Conservation (phyloP, 2,797 vertebrate species). For the Pachyuromys duprasi region DNA sequence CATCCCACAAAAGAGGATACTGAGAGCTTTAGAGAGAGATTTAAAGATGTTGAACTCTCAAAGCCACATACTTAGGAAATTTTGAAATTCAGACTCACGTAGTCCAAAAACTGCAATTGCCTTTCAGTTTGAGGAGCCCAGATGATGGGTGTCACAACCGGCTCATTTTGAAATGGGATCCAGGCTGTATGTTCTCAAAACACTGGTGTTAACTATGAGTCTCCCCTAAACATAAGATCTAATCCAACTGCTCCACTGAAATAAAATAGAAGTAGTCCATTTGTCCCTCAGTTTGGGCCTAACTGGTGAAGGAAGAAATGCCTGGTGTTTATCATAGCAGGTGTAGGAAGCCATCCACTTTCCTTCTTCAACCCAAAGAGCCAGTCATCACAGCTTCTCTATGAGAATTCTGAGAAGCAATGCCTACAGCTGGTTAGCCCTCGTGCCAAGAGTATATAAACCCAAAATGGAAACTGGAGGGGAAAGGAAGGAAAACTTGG, state of each 20-base stretch:
- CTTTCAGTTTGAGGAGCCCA: slow-evolving; percentile 19
- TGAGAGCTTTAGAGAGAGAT: background rate
- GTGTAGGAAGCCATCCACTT: slow-evolving; percentile 30
- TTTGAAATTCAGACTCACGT: slow-evolving; percentile 23
- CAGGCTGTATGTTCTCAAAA: background rate
- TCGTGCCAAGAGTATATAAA: slow-evolving; percentile 18
- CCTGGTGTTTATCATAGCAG: slow-evolving; percentile 16
- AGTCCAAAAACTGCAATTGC: background rate
- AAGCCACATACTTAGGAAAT: background rate
- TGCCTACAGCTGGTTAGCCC: background rate
- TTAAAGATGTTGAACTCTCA: background rate
- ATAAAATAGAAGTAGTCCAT: background rate
- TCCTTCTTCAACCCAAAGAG: background rate
- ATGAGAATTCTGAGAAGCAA: background rate
- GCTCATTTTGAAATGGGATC: background rate
- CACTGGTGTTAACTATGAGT: background rate
- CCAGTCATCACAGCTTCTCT: background rate
- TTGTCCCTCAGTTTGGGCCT: slow-evolving; percentile 1
- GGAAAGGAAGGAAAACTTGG: slow-evolving; percentile 1
- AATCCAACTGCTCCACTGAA: background rate
- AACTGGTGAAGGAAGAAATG: background rate
- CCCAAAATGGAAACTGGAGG: slow-evolving; percentile 42
- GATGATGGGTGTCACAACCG: background rate
- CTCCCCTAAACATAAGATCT: slow-evolving; percentile 21
- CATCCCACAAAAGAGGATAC: background rate